Evolutionary conservation across 1,140 invertebrate species (phyloP), one percentile per base, ranked within the genome.

Genomic region (Leptonema lineaticorne): DNA sequence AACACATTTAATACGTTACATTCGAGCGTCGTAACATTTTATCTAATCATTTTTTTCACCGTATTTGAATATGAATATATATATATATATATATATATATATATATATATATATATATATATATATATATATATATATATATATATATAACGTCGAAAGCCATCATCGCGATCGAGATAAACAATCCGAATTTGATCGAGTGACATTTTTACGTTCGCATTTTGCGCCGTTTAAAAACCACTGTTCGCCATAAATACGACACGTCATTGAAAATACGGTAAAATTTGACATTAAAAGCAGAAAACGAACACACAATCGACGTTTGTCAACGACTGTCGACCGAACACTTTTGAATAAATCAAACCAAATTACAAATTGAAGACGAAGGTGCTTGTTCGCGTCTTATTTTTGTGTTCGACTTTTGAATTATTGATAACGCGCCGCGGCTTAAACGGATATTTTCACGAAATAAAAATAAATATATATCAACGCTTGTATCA

Each of bases 361-460:
- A 53, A 53, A 53, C 50, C 22, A 53, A 53, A 53, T 53, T 53
- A 53, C 50, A 53, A 53, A 53, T 53, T 53, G 50, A 26, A 20
- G 18, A 53, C 22, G 22, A 53, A 53, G 50, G 18, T 24, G 50
- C 50, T 22, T 53, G 50, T 53, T 53, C 50, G 50, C 37, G 37
- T 41, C 37, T 2, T 11, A n/a, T 41, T 41, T 41, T 16, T 11
- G 22, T 24, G 50, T 24, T 9, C 50, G 50, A 53, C 50, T 53
- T 53, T 53, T 53, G 50, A 53, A 53, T 53, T 53, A 53, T 53
- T 24, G 50, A 53, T 24, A 53, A n/a, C n/a, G n/a, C n/a, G n/a
- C n/a, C n/a, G n/a, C n/a, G n/a, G n/a, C n/a, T n/a, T n/a, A n/a
- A 41, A 16, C 9, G 37, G 9, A 11, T 16, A 41, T 41, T 41